phyloP scores from a whole-genome alignment of 2,113 vertebrate species.

The Sisor rabdophorus region DNA sequence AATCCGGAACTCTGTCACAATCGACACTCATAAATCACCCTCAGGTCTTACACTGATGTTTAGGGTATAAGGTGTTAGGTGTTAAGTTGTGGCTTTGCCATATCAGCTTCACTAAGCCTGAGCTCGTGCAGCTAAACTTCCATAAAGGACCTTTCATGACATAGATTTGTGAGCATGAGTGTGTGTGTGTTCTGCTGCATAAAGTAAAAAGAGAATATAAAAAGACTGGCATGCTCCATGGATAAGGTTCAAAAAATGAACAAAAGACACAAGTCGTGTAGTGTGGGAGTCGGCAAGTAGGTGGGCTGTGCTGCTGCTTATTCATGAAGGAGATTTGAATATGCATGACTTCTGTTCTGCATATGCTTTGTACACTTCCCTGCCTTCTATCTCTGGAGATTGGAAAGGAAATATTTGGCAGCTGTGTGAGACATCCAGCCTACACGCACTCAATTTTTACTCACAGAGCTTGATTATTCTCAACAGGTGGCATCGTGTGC shows the following conservation, averaged over 20 bases:
- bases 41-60: slow-evolving; percentile 20
- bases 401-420: slow-evolving; percentile 21
- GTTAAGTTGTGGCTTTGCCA: background rate
- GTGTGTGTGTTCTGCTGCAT: background rate
- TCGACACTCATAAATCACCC: slow-evolving; percentile 45
- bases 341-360: slow-evolving; percentile 58
- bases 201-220: slow-evolving; percentile 18
- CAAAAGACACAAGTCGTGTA: slow-evolving; percentile 12
- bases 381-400: slow-evolving; percentile 16
- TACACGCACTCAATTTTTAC: slow-evolving; percentile 24
- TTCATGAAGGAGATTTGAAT: slow-evolving; percentile 59
- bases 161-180: background rate
- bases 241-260: slow-evolving; percentile 20
- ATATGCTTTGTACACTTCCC: slow-evolving; percentile 49
- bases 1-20: slow-evolving; percentile 45
- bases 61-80: slow-evolving; percentile 14
- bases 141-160: background rate
- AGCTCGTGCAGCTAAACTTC: slow-evolving; percentile 8
- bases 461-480: slow-evolving; percentile 17
- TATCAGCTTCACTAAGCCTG: slow-evolving; percentile 23
- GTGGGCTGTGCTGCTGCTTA: slow-evolving; percentile 24
- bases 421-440: slow-evolving; percentile 10
- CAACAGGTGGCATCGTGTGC: slow-evolving; percentile 30
- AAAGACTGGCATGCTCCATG: slow-evolving; percentile 1
- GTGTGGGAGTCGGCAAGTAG: slow-evolving; percentile 19